These are phyloP conservation scores for Oreonectes daqikongensis DNA, from an alignment of 2,797 vertebrate genomes.

Conservation along the genomic window DNA sequence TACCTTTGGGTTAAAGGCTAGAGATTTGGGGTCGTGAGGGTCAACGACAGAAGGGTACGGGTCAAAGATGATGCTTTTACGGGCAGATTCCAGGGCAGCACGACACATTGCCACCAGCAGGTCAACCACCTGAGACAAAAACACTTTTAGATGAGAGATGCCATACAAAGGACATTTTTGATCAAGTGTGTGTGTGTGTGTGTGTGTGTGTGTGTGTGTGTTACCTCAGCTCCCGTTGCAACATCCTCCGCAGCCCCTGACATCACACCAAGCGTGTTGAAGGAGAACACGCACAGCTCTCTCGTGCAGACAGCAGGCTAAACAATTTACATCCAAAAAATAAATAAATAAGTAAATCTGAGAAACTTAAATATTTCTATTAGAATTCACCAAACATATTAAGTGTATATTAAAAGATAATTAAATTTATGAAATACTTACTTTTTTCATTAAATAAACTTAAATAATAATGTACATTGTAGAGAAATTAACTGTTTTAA, in stretches of 20 bases:
- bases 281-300: slow-evolving; percentile 94
- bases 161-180: not conserved
- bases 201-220: not conserved
- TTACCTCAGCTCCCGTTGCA: slow-evolving; percentile 92
- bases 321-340: too few species aligned
- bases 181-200: not conserved
- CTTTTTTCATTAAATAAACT: too few species aligned
- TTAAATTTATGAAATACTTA: too few species aligned
- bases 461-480: too few species aligned
- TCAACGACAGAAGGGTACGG: slow-evolving; percentile 98
- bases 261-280: slow-evolving; percentile 91
- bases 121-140: slow-evolving; percentile 87
- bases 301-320: slow-evolving; percentile 94
- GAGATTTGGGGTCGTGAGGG: slow-evolving; percentile 96
- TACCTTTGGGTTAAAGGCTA: slow-evolving; percentile 99
- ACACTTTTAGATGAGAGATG: not conserved
- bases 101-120: slow-evolving; percentile 97
- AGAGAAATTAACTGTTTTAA: too few species aligned
- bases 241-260: slow-evolving; percentile 89
- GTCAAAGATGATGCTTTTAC: slow-evolving; percentile 99
- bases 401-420: too few species aligned
- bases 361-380: too few species aligned
- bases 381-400: too few species aligned
- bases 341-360: too few species aligned
- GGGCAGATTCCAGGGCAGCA: slow-evolving; percentile 93